Conservation (phyloP, 53 echinoderm and acorn worm species). For the Stichopus horrens region DNA sequence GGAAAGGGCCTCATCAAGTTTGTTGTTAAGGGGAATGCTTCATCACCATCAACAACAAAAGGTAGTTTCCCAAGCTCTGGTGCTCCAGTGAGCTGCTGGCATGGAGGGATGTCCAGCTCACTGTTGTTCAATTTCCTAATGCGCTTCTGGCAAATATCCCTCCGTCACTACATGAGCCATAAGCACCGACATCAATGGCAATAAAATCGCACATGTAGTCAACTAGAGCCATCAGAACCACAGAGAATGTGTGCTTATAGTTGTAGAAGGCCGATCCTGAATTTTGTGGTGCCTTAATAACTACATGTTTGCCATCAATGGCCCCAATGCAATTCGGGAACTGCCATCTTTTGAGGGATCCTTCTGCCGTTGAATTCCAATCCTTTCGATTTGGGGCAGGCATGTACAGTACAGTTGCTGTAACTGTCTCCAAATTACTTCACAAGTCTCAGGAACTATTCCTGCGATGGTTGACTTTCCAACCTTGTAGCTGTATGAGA, state of each 20-base stretch:
- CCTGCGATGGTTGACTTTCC: constrained; percentile 48
- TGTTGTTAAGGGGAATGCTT: constrained; percentile 60
- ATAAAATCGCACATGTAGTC: constrained; percentile 49
- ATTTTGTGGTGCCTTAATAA: constrained; percentile 37
- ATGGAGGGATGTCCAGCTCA: constrained; percentile 32
- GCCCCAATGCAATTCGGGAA: constrained; percentile 65
- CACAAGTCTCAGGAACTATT: constrained; percentile 42
- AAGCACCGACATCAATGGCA: constrained; percentile 49
- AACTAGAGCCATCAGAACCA: constrained; percentile 53
- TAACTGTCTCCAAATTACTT: constrained; percentile 41
- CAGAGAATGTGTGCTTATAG: constrained; percentile 45
- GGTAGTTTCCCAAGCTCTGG: constrained; percentile 48
- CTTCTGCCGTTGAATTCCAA: constrained; percentile 50
- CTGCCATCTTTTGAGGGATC: constrained; percentile 49
- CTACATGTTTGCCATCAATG: constrained; percentile 64
- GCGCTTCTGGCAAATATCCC: constrained; percentile 19
- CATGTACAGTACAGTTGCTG: constrained; percentile 37
- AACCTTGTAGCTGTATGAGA: constrained; percentile 38
- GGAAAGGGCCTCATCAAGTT: constrained; percentile 67
- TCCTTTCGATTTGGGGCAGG: constrained; percentile 18
- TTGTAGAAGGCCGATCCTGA: background rate
- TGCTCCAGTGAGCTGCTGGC: constrained; percentile 48
- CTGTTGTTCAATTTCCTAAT: constrained; percentile 30
- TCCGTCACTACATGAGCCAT: constrained; percentile 37
- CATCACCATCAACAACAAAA: constrained; percentile 48